phyloP scores from a whole-genome alignment of 2,113 vertebrate genomes.

The Eulemur macaco region DNA sequence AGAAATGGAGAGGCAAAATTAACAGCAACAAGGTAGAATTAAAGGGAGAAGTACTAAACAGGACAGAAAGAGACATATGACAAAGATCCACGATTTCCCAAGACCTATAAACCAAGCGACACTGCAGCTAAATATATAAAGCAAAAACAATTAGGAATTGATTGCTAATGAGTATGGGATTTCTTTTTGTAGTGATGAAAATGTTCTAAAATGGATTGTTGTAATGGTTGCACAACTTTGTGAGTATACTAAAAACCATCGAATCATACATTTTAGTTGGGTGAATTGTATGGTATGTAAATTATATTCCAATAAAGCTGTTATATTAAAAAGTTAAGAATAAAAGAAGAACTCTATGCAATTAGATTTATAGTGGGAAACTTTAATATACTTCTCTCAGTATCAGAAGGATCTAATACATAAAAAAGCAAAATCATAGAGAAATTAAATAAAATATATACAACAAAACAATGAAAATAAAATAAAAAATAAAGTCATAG shows the following conservation, averaged over 20 bases:
- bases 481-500: neutral
- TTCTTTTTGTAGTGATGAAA: neutral
- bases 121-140: neutral
- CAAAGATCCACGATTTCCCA: slow-evolving; percentile 1
- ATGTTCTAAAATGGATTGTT: neutral
- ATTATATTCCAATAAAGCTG: neutral
- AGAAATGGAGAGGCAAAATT: neutral
- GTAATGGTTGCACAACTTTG: neutral
- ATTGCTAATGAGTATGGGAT: neutral
- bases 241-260: neutral
- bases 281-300: neutral
- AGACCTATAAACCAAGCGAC: neutral
- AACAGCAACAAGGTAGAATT: neutral
- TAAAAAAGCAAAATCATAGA: neutral
- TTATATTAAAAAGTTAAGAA: neutral
- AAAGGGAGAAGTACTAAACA: neutral
- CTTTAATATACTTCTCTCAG: neutral
- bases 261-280: neutral
- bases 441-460: neutral
- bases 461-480: neutral
- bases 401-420: neutral
- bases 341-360: neutral
- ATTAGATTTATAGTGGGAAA: neutral
- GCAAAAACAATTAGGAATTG: neutral
- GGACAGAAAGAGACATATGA: neutral